These are phyloP conservation scores for Zosterops japonicus DNA, from an alignment of 2,113 vertebrate genomes.

Conservation along the genomic window DNA sequence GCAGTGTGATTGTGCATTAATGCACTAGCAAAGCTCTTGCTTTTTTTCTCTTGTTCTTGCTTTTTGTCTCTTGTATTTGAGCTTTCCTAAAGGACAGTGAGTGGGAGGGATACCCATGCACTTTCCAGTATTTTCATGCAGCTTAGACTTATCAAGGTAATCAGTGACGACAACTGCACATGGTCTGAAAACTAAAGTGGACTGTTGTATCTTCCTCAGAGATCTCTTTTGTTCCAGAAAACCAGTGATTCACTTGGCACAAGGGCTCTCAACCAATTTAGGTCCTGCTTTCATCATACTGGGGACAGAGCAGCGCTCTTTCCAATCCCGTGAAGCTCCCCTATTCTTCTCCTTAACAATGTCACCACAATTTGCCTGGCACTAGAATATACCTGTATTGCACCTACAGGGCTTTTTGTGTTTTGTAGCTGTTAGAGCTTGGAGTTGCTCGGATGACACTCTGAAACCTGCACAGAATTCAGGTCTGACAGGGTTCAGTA, in stretches of 20 bases:
- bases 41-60: not conserved
- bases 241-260: not conserved
- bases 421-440: not conserved
- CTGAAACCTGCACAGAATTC: not conserved
- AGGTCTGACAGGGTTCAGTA: not conserved
- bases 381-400: not conserved
- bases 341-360: not conserved
- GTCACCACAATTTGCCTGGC: not conserved
- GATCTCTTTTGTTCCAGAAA: not conserved
- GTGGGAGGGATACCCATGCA: not conserved
- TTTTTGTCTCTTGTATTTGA: not conserved
- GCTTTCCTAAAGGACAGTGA: not conserved
- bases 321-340: not conserved
- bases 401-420: not conserved
- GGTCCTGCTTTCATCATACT: not conserved
- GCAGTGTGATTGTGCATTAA: not conserved
- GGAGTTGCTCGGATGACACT: not conserved
- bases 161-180: accelerated
- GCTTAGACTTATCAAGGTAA: not conserved
- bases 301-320: not conserved
- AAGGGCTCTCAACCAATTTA: not conserved
- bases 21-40: not conserved
- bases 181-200: not conserved
- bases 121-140: not conserved
- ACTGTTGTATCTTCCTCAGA: not conserved